Evolutionary conservation across 2,113 vertebrate genomes (phyloP).

Genomic region (Nerophis lumbriciformis): DNA sequence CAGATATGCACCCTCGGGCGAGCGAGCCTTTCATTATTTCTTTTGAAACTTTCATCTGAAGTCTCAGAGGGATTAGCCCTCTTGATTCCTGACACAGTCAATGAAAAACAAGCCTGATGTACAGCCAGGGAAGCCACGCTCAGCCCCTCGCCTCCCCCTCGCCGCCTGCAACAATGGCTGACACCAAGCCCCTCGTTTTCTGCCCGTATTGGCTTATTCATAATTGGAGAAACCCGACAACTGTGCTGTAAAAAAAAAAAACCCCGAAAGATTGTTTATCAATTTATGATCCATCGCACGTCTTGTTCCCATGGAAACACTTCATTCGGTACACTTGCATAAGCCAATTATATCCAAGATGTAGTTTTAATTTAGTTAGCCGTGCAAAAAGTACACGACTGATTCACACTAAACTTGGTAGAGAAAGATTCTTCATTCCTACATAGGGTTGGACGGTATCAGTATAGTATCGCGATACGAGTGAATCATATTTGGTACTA

Average conservation of each 20-base stretch:
- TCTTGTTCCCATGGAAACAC: background rate
- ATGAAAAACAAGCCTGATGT: slow-evolving; percentile 75
- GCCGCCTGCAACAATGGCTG: slow-evolving; percentile 46
- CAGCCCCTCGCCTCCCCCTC: slow-evolving; percentile 25
- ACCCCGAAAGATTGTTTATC: background rate
- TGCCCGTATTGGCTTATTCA: slow-evolving; percentile 16
- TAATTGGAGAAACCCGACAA: slow-evolving; percentile 6
- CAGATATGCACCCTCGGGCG: slow-evolving; percentile 72
- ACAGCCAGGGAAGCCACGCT: slow-evolving; percentile 55
- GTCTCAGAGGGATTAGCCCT: slow-evolving; percentile 77
- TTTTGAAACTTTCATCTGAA: slow-evolving; percentile 79
- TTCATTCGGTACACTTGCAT: background rate
- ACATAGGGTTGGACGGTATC: too few species aligned
- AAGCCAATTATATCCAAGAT: background rate
- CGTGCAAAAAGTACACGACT: background rate
- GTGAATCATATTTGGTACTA: too few species aligned
- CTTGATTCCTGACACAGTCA: slow-evolving; percentile 78
- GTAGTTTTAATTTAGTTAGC: background rate
- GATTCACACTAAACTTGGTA: background rate
- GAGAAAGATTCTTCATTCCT: background rate
- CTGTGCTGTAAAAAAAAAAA: background rate
- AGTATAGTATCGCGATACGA: too few species aligned
- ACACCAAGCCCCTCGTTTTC: slow-evolving; percentile 28
- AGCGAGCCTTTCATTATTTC: slow-evolving; percentile 76
- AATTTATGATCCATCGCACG: slow-evolving; percentile 1